These are phyloP conservation scores for Ectobius pallidus DNA, from an alignment of 2,888 invertebrate genomes.

Conservation along the genomic window DNA sequence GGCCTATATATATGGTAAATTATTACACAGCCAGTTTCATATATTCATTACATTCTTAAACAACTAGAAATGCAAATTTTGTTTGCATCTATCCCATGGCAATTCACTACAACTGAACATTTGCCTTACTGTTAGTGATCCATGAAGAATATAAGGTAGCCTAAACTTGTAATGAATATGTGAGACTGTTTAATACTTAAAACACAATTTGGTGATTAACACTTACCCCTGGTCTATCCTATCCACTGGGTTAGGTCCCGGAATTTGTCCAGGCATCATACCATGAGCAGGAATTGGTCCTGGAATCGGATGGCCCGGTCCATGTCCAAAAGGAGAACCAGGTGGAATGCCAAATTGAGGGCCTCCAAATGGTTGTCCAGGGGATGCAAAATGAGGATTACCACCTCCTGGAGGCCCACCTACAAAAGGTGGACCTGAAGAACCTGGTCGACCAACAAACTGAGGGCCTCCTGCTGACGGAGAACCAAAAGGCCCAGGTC, in stretches of 20 bases:
- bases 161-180: no score
- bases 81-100: no score
- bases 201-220: constrained; percentile 25
- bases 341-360: constrained; percentile 74
- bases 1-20: no score
- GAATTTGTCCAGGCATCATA: constrained; percentile 65
- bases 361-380: constrained; percentile 65
- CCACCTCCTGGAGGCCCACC: constrained; percentile 66
- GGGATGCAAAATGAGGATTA: constrained; percentile 69
- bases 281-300: constrained; percentile 68
- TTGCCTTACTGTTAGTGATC: no score
- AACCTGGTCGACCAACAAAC: constrained; percentile 65
- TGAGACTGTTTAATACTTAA: no score
- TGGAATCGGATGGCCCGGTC: constrained; percentile 64
- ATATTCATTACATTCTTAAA: no score
- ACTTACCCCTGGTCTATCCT: constrained; percentile 79
- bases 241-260: constrained; percentile 79
- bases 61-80: no score
- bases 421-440: constrained; percentile 51
- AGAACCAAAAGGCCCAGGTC: constrained; percentile 71
- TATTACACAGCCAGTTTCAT: no score
- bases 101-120: no score
- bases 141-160: no score
- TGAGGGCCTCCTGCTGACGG: constrained; percentile 72
- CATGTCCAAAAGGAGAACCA: constrained; percentile 72